Base-by-base conservation (phyloP, 2,888 invertebrate species). In the Incurvaria masculella region DNA sequence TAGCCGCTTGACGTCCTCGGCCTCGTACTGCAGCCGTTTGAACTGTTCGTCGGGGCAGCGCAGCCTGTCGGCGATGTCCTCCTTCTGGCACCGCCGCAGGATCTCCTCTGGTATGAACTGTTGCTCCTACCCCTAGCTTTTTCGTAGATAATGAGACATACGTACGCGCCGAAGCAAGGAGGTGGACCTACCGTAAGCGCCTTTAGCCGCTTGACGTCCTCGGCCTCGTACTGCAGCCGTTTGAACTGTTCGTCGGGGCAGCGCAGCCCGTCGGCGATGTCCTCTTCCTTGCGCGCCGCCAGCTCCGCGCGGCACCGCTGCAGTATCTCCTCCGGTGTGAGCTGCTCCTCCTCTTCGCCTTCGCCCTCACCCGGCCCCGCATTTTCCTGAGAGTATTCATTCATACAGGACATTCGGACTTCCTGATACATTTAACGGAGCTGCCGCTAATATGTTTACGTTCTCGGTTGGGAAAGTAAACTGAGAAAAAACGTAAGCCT, bases 21-120 rank as follows among this genome's bases (percentile, higher is more conserved):
- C 79, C 63, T 86, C 86, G 55, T 85, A 87, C 63, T 84, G 83
- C 46, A 84, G 65, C 26, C 69, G 67, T 8, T 82, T 80, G 55
- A 75, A 85, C 52, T 84, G 82, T 47, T 84, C 83, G 23, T 80
- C 75, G 0, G 75, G 70, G 54, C 84, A 79, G 59, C 76, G 68
- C 20, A 84, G 76, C 48, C 83, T 84, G 18, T 79, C 81, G 42
- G 79, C 73, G 17, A 83, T 79, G 52, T 81, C 79, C 39, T 79
- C 73, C 18, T 60, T 65, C 2, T 60, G 54, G 56, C 78, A 75
- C 50, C 65, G 66, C 5, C 58, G 60, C 2, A 72, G 59, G 1
- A 73, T 60, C 50, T 76, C 64, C 48, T 70, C 70, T 0, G 78
- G 65, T 2, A 80, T 76, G 18, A 82, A 56, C 47, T 68, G 63